Conservation (phyloP, 2,888 invertebrate genomes). For the Meloe dianella region DNA sequence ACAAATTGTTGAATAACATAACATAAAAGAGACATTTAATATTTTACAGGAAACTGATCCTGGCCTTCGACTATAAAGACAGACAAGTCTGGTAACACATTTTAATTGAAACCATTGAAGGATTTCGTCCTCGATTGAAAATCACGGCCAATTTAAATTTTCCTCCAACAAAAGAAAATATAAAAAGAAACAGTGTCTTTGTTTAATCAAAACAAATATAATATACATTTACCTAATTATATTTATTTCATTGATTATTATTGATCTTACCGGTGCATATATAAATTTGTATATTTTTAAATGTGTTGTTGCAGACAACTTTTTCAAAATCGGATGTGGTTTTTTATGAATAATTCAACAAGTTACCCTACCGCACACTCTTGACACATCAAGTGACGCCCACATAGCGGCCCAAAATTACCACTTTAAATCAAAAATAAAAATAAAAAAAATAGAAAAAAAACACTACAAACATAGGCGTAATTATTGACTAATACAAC, state of each 20-base stretch:
- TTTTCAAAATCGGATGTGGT: constrained; percentile 9
- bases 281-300: background rate
- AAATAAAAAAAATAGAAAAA: background rate
- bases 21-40: background rate
- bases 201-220: background rate
- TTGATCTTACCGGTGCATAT: background rate
- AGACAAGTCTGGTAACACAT: constrained; percentile 22
- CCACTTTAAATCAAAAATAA: background rate
- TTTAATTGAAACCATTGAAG: constrained; percentile 25
- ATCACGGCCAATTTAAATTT: background rate
- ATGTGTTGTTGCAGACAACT: background rate
- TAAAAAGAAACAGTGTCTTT: background rate
- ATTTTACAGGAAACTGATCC: constrained; percentile 27
- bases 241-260: background rate
- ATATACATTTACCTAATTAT: background rate
- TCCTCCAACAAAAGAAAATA: background rate
- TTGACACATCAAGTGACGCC: constrained; percentile 6
- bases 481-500: background rate
- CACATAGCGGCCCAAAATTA: constrained; percentile 2
- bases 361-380: constrained; percentile 1
- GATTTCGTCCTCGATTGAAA: constrained; percentile 10
- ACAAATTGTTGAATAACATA: background rate
- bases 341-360: constrained; percentile 11
- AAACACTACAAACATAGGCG: background rate
- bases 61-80: constrained; percentile 23